Evolutionary conservation across 2,113 vertebrate species (phyloP), one percentile per base, ranked within the genome.

Genomic region (Falcunculus frontatus): DNA sequence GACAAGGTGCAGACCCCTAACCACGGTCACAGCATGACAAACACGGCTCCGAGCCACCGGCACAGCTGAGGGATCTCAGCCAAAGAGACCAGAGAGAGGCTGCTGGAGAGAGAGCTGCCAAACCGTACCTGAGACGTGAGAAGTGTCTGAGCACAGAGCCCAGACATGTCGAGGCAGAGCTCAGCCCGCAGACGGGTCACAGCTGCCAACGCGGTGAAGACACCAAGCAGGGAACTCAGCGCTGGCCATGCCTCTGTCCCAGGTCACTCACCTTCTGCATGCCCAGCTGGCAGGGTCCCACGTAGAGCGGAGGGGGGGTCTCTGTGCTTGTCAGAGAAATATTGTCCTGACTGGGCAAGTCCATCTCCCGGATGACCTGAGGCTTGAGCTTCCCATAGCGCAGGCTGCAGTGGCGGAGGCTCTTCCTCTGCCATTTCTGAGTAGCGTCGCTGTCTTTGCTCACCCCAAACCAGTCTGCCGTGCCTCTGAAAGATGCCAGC

Each of bases 381-480:
- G 99, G 98, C 84, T 99, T 99, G 97, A 99, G 98, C 97, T 99
- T 99, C 69, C 99, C 99, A 0, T 99, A 99, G 63, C 99, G 98
- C 96, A 99, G 97, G 98, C 99, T 99, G 98, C 99, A 99, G 97
- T 99, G 99, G 10, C 99, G 99, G 44, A 99, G 98, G 97, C 99
- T 99, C 97, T 99, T 99, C 93, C 99, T 98, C 97, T 99, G 99
- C 99, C 99, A 99, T 90, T 99, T 99, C 97, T 99, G 99, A 11
- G 99, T 99, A 29, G 99, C 98, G 4, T 99, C 99, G 0, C 98
- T 98, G 47, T 99, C 99, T 96, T 99, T 99, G 92, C 99, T 99
- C 91, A 99, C 98, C 52, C 99, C 99, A 69, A 99, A 99, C 99
- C 99, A 99, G 98, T 99, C 99, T 0, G 99, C 99, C 1, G 99